Evolutionary conservation across 1,140 invertebrate species (phyloP).

Genomic region (Phthorimaea operculella): DNA sequence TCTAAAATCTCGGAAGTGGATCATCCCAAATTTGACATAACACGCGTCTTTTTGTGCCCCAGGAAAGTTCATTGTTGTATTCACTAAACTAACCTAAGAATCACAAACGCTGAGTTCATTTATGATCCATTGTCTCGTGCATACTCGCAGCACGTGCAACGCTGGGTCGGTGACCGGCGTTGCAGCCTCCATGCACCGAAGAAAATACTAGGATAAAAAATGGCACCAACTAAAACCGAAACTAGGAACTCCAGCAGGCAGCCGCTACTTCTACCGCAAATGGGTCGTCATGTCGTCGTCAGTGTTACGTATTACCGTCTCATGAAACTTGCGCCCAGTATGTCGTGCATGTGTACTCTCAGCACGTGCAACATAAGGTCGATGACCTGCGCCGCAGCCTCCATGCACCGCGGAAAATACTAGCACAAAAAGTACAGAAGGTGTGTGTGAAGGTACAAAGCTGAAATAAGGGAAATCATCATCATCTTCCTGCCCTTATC

Average conservation of each 20-base stretch:
- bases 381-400: conserved; percentile 1
- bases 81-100: too few relatives aligned
- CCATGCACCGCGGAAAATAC: background rate
- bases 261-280: too few relatives aligned
- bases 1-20: too few relatives aligned
- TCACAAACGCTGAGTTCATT: background rate
- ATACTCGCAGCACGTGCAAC: background rate
- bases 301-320: too few relatives aligned
- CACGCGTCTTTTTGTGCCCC: too few relatives aligned
- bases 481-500: too few relatives aligned
- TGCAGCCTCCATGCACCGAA: conserved; percentile 1
- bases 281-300: too few relatives aligned
- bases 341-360: background rate
- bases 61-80: too few relatives aligned
- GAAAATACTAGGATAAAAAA: background rate
- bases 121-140: background rate
- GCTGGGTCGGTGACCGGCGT: background rate
- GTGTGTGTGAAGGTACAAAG: too few relatives aligned
- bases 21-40: too few relatives aligned
- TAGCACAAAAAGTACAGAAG: background rate
- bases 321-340: too few relatives aligned
- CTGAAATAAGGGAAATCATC: too few relatives aligned
- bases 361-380: conserved; percentile 1
- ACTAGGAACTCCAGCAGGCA: background rate
- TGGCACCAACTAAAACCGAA: background rate